phyloP scores from a whole-genome alignment of 2,888 invertebrate genomes.

The Phania funesta region DNA sequence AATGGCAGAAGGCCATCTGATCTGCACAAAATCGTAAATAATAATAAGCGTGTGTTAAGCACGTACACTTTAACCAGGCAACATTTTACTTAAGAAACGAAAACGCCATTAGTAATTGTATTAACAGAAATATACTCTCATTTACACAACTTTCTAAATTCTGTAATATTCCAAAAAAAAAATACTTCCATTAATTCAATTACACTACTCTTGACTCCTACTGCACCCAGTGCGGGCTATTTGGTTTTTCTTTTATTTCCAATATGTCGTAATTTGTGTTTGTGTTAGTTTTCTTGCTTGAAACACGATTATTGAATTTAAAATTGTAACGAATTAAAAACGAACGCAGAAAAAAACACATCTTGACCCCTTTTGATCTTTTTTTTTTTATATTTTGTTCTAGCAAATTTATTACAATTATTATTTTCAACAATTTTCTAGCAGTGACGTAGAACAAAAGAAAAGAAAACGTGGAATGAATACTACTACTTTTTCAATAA shows the following conservation, averaged over 20 bases:
- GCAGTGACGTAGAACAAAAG: slow-evolving; percentile 39
- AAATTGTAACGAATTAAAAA: slow-evolving; percentile 36
- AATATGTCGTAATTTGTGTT: slow-evolving; percentile 27
- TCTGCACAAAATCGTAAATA: too few species aligned
- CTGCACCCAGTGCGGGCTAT: not conserved
- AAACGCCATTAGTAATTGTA: too few species aligned
- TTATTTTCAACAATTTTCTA: slow-evolving; percentile 27
- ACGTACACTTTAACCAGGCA: too few species aligned
- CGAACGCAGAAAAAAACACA: not conserved
- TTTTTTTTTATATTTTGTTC: slow-evolving; percentile 2
- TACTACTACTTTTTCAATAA: slow-evolving; percentile 33
- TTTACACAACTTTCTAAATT: not conserved
- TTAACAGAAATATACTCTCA: not conserved
- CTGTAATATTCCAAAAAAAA: slow-evolving; percentile 5
- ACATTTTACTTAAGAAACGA: too few species aligned
- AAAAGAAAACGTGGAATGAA: slow-evolving; percentile 32
- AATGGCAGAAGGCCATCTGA: too few species aligned
- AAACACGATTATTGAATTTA: slow-evolving; percentile 49
- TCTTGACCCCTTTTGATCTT: slow-evolving; percentile 56
- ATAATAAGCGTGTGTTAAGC: too few species aligned
- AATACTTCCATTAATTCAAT: not conserved
- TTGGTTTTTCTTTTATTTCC: slow-evolving; percentile 7
- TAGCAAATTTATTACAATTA: slow-evolving; percentile 45
- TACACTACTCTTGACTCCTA: not conserved
- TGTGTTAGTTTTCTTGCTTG: slow-evolving; percentile 5